Base-by-base conservation (phyloP, 2,888 invertebrate species). In the Euproctis similis region DNA sequence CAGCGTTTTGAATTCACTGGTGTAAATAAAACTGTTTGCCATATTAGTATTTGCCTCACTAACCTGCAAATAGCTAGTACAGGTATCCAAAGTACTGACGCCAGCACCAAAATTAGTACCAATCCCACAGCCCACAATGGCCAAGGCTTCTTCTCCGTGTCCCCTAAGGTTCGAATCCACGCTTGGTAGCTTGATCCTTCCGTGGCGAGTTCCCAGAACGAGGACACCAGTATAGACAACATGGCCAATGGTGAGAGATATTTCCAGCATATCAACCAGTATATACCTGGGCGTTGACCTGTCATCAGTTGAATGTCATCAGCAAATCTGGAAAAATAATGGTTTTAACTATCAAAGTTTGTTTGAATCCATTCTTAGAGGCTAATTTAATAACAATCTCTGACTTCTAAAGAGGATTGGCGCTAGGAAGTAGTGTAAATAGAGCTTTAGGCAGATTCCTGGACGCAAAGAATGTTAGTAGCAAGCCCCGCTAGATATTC, bases 281-380 rank as follows among this genome's bases (percentile, higher is more conserved):
- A 97, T 16, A 93, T 84, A 0, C 92, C 92, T 0, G 96, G 96
- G 12, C 95, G 87, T 24, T 89, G 90, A 2, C 97, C 96, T 1
- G 96, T 96, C 97, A 97, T 97, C 73, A 95, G 86, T 73, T 97
- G 95, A 39, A 97, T 95, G 69, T 97, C 97, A 61, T 96, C 95
- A 2, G 95, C 93, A 65, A 96, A 96, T 75, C 95, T 95, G 59
- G 3, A 66, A 28, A 10, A 2, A 14, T 8, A 4, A 19, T 4
- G 8, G 22, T 7, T 2, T 12, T 8, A 4, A 19, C 4, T 8
- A 19, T 8, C 19, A 4, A n/a, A 8, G 19, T 19, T 19, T n/a
- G 8, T 17, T 2, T 17, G 8, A 8, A 8, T 17, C 17, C 17
- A 17, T 4, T 17, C 2, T 4, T 17, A 4, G 17, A 8, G 7